A percentile compares a stretch with the other conserved stretches of the same genome.
phyloP scores from a whole-genome alignment of 2,797 vertebrate species.

The Rallus crepitans region DNA sequence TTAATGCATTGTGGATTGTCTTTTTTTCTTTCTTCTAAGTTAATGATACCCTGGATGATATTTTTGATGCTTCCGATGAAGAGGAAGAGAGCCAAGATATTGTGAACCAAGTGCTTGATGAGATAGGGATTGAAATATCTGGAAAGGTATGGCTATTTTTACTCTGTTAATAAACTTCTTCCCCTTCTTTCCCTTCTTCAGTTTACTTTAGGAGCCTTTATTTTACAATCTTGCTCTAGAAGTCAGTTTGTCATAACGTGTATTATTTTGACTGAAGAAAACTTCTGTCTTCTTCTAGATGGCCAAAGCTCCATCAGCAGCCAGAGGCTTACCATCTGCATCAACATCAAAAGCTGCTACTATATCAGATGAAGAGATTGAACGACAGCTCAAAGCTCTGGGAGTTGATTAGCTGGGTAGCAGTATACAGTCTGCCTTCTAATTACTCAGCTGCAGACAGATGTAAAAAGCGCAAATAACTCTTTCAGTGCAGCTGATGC shows the following conservation, averaged over 20 bases:
- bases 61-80: conserved; percentile 96
- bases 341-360: conserved; percentile 85
- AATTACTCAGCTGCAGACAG: conserved; percentile 6
- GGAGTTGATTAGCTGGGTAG: conserved; percentile 88
- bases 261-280: conserved; percentile 15
- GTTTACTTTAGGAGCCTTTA: background rate
- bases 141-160: conserved; percentile 86
- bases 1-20: background rate
- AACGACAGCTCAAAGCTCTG: conserved; percentile 94
- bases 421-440: background rate
- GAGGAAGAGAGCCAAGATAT: conserved; percentile 98
- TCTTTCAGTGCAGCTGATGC: conserved; percentile 43
- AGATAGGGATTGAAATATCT: conserved; percentile 98
- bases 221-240: background rate
- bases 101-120: conserved; percentile 97
- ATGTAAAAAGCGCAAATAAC: conserved; percentile 29
- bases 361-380: conserved; percentile 97
- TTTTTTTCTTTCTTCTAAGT: conserved; percentile 78
- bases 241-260: background rate
- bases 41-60: conserved; percentile 95
- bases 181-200: background rate
- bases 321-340: conserved; percentile 86
- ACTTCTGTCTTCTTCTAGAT: conserved; percentile 83
- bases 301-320: conserved; percentile 93
- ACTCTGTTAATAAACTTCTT: background rate